A percentile compares a stretch with the other conserved stretches of the same genome.
These are phyloP conservation scores for Melanostigma gelatinosum DNA, from an alignment of 2,113 vertebrate species.

Conservation along the genomic window DNA sequence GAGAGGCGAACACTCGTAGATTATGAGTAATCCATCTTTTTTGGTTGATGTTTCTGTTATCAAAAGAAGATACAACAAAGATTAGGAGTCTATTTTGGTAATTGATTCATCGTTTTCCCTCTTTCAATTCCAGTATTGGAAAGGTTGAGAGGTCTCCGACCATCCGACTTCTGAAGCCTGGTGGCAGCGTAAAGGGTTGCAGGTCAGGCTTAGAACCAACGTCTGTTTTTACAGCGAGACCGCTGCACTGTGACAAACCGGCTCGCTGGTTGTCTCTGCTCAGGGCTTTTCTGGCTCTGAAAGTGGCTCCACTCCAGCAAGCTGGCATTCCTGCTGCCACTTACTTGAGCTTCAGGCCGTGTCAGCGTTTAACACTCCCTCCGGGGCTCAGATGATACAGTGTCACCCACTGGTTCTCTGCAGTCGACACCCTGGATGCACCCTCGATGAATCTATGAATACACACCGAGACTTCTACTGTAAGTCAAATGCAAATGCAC, in stretches of 20 bases:
- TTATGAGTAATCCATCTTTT: neutral
- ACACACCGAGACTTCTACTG: neutral
- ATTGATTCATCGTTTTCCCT: neutral
- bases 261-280: conserved; percentile 36
- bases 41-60: neutral
- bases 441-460: neutral
- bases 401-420: conserved; percentile 48
- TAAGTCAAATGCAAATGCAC: neutral
- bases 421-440: conserved; percentile 36
- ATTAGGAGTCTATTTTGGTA: neutral
- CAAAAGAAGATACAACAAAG: neutral
- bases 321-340: conserved; percentile 52
- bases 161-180: neutral
- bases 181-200: neutral
- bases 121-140: neutral
- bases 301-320: conserved; percentile 53
- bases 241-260: conserved; percentile 45
- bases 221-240: conserved; percentile 39
- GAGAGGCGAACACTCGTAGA: neutral
- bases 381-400: conserved; percentile 67
- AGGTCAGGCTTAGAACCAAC: neutral
- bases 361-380: conserved; percentile 67
- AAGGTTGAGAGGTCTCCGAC: neutral
- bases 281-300: conserved; percentile 45
- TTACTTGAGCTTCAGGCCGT: conserved; percentile 40